Conservation (phyloP, 2,888 invertebrate genomes). For the Agrenia bidenticulata region DNA sequence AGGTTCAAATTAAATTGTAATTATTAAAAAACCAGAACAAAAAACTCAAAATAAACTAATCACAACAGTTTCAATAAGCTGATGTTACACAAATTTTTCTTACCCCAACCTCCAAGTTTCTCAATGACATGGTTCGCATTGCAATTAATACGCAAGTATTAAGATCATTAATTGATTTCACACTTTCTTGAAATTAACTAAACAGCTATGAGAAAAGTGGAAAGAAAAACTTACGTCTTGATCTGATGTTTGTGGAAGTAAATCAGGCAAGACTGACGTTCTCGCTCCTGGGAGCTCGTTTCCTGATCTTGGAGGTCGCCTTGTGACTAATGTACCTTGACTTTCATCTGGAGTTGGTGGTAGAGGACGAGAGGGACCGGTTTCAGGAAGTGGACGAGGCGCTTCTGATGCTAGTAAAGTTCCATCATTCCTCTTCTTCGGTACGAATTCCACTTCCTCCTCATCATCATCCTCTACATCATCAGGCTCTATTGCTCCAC, state of each 20-base stretch:
- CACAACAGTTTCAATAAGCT: no score
- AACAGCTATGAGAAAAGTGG: no score
- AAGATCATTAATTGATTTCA: constrained; percentile 6
- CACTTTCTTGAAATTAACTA: neutral
- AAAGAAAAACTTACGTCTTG: constrained; percentile 53
- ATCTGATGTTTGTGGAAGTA: constrained; percentile 71
- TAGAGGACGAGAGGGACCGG: constrained; percentile 84
- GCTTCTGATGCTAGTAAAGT: constrained; percentile 94
- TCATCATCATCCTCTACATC: constrained; percentile 73
- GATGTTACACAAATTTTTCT: no score
- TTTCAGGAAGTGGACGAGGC: constrained; percentile 79
- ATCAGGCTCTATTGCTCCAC: constrained; percentile 53
- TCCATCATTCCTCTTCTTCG: constrained; percentile 75
- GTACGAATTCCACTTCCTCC: constrained; percentile 59
- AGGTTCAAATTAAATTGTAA: no score
- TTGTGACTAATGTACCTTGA: constrained; percentile 53
- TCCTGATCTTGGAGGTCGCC: constrained; percentile 36
- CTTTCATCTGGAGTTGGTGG: constrained; percentile 90
- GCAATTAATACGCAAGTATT: constrained; percentile 15
- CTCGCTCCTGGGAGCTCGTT: constrained; percentile 62
- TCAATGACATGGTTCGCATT: neutral
- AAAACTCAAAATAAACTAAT: no score
- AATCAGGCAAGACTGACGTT: constrained; percentile 90
- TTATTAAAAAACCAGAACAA: no score
- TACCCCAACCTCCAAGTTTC: no score